Conservation (phyloP, 1,140 invertebrate species). For the Cephus cinctus region DNA sequence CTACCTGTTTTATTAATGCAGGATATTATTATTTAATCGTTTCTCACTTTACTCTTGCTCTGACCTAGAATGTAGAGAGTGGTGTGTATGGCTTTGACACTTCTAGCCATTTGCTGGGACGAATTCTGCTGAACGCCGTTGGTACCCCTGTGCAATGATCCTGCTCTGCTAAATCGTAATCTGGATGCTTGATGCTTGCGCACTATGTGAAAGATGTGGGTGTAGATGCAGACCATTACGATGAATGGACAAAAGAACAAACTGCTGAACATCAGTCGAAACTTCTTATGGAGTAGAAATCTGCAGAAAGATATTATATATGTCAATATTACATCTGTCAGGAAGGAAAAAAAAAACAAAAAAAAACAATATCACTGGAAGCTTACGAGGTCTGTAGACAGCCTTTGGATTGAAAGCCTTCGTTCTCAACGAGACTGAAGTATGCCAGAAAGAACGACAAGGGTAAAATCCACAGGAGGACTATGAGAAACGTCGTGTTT, state of each 20-base stretch:
- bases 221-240: conserved; percentile 61
- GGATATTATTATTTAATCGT: too few relatives aligned
- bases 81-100: conserved; percentile 67
- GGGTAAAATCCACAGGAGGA: conserved; percentile 60
- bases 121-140: conserved; percentile 17
- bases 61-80: conserved; percentile 65
- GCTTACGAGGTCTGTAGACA: conserved; percentile 34
- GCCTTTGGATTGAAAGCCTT: conserved; percentile 47
- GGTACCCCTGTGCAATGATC: conserved; percentile 16
- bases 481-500: conserved; percentile 48
- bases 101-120: conserved; percentile 48
- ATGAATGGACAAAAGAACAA: conserved; percentile 56
- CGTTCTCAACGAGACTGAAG: conserved; percentile 51
- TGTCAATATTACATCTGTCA: neutral
- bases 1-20: conserved; percentile 43
- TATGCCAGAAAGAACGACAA: conserved; percentile 56
- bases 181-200: conserved; percentile 55
- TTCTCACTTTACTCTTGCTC: neutral
- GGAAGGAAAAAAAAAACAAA: neutral
- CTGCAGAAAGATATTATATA: conserved; percentile 26
- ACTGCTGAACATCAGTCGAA: conserved; percentile 53
- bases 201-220: conserved; percentile 62
- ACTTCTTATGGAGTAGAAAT: conserved; percentile 50
- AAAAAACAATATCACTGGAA: neutral
- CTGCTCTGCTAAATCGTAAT: conserved; percentile 43